Percentiles rank a stretch among this genome's conserved stretches.
phyloP scores from a whole-genome alignment of 2,113 vertebrate genomes.

The Lamprologus tigripictilis region DNA sequence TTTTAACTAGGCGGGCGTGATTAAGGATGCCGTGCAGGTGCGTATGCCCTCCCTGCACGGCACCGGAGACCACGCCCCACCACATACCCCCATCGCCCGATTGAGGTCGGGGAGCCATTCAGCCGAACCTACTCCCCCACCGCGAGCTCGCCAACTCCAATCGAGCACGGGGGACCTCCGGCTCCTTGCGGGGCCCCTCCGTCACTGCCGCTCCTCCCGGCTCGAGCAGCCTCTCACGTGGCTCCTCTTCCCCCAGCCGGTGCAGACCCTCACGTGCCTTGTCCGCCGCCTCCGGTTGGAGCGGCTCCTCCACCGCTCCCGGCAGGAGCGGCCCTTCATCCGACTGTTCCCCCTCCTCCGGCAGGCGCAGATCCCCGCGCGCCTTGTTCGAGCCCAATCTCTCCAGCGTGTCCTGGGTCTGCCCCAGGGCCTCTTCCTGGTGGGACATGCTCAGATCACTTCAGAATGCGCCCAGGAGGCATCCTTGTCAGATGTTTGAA shows the following conservation, averaged over 20 bases:
- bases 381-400: accelerated
- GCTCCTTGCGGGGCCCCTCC: accelerated
- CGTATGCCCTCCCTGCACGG: accelerated
- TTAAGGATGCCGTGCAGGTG: not conserved
- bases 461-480: not conserved
- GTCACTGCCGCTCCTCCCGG: accelerated
- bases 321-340: accelerated
- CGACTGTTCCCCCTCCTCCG: too few species aligned
- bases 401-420: not conserved
- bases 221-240: accelerated
- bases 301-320: too few species aligned
- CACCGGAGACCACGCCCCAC: not conserved
- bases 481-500: not conserved
- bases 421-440: not conserved
- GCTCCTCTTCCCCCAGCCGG: too few species aligned
- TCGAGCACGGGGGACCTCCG: accelerated
- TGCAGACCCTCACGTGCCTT: accelerated
- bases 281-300: accelerated
- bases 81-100: not conserved
- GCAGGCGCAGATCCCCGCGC: too few species aligned
- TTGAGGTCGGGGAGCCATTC: not conserved
- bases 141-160: not conserved
- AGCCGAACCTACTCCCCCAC: not conserved
- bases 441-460: not conserved
- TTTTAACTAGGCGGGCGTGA: not conserved